These are phyloP conservation scores for Andricus curvator DNA, from an alignment of 2,888 invertebrate genomes.

Conservation along the genomic window DNA sequence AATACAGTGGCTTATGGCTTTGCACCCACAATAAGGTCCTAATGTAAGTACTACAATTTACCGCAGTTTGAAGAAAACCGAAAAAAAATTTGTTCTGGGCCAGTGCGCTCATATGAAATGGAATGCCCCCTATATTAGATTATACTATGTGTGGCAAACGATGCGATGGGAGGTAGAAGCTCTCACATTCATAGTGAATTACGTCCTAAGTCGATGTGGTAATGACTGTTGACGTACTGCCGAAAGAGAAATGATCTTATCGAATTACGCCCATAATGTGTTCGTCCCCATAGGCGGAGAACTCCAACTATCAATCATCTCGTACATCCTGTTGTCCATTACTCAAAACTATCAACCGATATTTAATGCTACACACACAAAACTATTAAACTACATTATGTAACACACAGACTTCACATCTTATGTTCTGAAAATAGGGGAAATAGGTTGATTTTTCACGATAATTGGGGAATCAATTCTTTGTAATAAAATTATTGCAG, in stretches of 20 bases:
- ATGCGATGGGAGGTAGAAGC: neutral
- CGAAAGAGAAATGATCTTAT: conserved; percentile 32
- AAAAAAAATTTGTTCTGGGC: no score
- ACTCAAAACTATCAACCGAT: neutral
- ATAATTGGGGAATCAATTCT: no score
- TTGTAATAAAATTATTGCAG: no score
- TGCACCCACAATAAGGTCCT: no score
- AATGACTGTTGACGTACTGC: conserved; percentile 25
- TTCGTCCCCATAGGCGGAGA: neutral
- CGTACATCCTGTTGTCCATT: conserved; percentile 3
- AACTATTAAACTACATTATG: no score
- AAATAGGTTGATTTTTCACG: no score
- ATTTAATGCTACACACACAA: neutral
- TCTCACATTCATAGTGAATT: conserved; percentile 32
- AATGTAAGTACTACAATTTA: no score
- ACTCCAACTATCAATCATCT: conserved; percentile 29
- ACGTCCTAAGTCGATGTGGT: conserved; percentile 3
- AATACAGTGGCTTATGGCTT: no score
- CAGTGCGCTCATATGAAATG: no score
- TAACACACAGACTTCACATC: no score
- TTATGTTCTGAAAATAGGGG: no score
- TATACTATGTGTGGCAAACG: neutral
- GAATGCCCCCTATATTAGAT: neutral
- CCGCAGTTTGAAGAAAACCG: no score
- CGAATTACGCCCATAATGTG: conserved; percentile 21